A percentile compares a stretch with the other conserved stretches of the same genome.
Evolutionary conservation across 2,113 vertebrate genomes (phyloP).

Genomic region (Equus quagga): DNA sequence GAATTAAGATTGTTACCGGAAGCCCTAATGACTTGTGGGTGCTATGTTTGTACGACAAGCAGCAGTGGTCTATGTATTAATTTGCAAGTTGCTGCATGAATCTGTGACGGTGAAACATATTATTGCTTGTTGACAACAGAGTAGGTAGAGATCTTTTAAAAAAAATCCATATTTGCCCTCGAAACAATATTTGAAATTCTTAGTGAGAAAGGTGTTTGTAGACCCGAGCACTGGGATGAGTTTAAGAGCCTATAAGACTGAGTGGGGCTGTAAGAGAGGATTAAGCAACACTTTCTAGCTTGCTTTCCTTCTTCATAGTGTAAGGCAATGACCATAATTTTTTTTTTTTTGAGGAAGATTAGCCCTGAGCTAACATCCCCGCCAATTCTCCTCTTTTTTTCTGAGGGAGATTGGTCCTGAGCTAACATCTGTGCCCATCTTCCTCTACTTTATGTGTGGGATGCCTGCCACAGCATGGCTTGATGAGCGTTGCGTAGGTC

Average conservation of each 20-base stretch:
- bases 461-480: too few species aligned
- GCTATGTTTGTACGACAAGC: background rate
- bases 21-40: background rate
- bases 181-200: background rate
- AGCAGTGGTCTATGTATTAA: background rate
- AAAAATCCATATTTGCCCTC: background rate
- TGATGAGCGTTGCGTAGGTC: too few species aligned
- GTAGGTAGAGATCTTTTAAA: background rate
- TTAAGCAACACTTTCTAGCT: background rate
- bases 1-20: background rate
- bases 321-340: background rate
- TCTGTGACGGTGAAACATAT: background rate
- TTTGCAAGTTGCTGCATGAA: background rate
- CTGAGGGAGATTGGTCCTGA: too few species aligned
- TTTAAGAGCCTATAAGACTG: background rate
- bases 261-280: background rate
- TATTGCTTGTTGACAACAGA: background rate
- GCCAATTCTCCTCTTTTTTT: too few species aligned
- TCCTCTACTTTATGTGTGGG: too few species aligned
- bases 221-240: background rate
- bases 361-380: too few species aligned
- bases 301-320: background rate
- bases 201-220: background rate
- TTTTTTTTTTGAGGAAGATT: too few species aligned
- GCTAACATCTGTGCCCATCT: too few species aligned